A percentile compares a stretch with the other conserved stretches of the same genome.
Evolutionary conservation across 2,797 vertebrate genomes (phyloP).

Genomic region (Echeneis naucrates): DNA sequence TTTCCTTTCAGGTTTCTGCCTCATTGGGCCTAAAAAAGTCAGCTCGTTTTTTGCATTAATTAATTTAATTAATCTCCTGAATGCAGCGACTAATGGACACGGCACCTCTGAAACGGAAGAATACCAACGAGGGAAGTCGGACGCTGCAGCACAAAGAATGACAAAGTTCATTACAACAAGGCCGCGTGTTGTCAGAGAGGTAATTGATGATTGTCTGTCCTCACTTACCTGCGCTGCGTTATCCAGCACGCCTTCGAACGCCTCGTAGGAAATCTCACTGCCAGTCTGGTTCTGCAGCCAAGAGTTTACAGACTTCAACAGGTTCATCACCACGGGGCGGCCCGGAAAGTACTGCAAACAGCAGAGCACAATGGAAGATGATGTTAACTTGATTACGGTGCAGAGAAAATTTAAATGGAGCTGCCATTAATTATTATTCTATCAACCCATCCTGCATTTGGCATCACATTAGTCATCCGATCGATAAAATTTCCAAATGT

Average conservation of each 20-base stretch:
- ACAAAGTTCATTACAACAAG: background rate
- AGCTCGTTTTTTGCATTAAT: constrained; percentile 4
- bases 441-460: background rate
- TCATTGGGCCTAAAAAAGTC: constrained; percentile 6
- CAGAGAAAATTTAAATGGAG: background rate
- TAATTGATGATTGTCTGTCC: background rate
- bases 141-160: background rate
- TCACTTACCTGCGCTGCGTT: constrained; percentile 84
- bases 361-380: constrained; percentile 11
- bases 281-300: constrained; percentile 78
- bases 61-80: background rate
- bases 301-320: constrained; percentile 78
- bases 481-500: background rate
- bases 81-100: constrained; percentile 5
- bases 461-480: background rate
- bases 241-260: constrained; percentile 84
- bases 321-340: constrained; percentile 84
- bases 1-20: constrained; percentile 18
- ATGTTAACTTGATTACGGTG: background rate
- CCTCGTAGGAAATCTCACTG: constrained; percentile 79
- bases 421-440: background rate
- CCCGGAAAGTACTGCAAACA: constrained; percentile 89
- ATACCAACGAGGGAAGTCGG: constrained; percentile 11
- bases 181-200: background rate
- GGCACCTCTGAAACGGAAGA: constrained; percentile 18